phyloP scores from a whole-genome alignment of 2,888 invertebrate species.

The Drosophila parthenogenetica region DNA sequence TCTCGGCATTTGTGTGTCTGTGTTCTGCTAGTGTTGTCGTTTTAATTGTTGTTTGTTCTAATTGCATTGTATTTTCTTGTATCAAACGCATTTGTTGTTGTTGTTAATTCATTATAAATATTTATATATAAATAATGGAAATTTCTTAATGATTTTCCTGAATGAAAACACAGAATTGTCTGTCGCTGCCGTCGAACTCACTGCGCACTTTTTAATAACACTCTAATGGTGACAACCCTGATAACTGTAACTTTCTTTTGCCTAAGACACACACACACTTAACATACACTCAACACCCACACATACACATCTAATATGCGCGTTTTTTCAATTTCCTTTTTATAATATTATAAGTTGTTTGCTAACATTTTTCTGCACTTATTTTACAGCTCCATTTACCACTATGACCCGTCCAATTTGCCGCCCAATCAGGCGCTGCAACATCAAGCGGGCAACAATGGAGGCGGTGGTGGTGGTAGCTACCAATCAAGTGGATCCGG shows the following conservation, averaged over 20 bases:
- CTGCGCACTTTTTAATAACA: slow-evolving; percentile 40
- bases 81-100: slow-evolving; percentile 71
- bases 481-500: slow-evolving; percentile 64
- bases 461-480: slow-evolving; percentile 31
- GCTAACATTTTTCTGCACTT: neutral
- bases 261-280: slow-evolving; percentile 17
- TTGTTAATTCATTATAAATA: slow-evolving; percentile 58
- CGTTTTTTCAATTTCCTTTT: neutral
- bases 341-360: neutral
- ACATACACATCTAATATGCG: slow-evolving; percentile 1
- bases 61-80: slow-evolving; percentile 61
- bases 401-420: slow-evolving; percentile 85
- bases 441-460: slow-evolving; percentile 60
- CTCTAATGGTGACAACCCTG: slow-evolving; percentile 56
- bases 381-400: slow-evolving; percentile 84
- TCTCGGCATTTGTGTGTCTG: slow-evolving; percentile 39
- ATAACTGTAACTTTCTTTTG: slow-evolving; percentile 50
- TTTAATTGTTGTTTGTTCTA: slow-evolving; percentile 70
- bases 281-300: slow-evolving; percentile 13
- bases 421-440: slow-evolving; percentile 83
- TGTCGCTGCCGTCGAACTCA: slow-evolving; percentile 72
- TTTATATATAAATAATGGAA: slow-evolving; percentile 22
- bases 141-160: slow-evolving; percentile 4
- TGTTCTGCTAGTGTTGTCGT: slow-evolving; percentile 68
- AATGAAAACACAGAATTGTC: slow-evolving; percentile 50